phyloP scores from a whole-genome alignment of 2,113 vertebrate genomes.

The Oncorhynchus gorbuscha region DNA sequence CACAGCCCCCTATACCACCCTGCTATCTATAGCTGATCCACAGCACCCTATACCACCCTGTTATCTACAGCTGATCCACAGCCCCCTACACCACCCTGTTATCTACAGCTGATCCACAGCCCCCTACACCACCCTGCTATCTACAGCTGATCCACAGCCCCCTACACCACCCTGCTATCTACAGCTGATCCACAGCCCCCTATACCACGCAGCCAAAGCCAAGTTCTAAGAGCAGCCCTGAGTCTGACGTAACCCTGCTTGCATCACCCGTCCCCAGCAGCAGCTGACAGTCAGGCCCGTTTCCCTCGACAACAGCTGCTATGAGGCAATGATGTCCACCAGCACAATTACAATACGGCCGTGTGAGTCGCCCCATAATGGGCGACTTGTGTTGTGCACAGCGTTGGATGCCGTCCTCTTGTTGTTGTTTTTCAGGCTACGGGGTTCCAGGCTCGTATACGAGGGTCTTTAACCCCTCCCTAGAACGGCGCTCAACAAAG shows the following conservation, averaged over 20 bases:
- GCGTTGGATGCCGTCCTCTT: conserved; percentile 68
- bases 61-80: too few relatives aligned
- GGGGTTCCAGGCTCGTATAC: conserved; percentile 21
- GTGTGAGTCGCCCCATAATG: conserved; percentile 68
- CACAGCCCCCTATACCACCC: too few relatives aligned
- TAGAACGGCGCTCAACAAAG: conserved; percentile 51
- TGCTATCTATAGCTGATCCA: too few relatives aligned
- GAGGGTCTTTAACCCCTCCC: conserved; percentile 44
- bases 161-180: too few relatives aligned
- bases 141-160: too few relatives aligned
- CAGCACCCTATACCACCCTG: too few relatives aligned
- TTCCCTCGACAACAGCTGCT: conserved; percentile 73
- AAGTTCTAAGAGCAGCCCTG: not conserved
- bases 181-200: too few relatives aligned
- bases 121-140: too few relatives aligned
- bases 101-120: too few relatives aligned
- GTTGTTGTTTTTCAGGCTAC: conserved; percentile 48
- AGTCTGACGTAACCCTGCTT: conserved; percentile 66
- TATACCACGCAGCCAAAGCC: not conserved
- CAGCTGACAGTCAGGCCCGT: conserved; percentile 69
- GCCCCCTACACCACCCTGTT: too few relatives aligned
- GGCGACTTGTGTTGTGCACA: conserved; percentile 67
- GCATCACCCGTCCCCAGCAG: conserved; percentile 64
- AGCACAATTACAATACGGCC: conserved; percentile 60
- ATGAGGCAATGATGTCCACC: conserved; percentile 73